Base-by-base conservation (phyloP, 2,113 vertebrate genomes). In the Pan troglodytes region DNA sequence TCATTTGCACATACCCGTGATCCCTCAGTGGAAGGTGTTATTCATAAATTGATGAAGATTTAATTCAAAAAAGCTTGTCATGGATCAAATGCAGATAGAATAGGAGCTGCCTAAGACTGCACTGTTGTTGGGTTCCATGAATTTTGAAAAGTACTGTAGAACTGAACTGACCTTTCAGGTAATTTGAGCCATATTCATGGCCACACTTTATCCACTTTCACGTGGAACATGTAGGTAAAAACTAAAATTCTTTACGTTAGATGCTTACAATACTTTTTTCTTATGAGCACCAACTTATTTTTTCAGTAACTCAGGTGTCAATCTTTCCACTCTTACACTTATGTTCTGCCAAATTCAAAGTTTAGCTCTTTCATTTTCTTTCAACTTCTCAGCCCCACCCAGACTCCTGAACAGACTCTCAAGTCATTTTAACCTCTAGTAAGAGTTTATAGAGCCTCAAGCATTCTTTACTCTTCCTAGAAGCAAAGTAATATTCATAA, bases 381-480 rank as follows among this genome's bases (percentile, higher is more conserved):
- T 93, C 35, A 81, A 84, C 82, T 95, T 94, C 89, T 95, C 61
- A 72, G 16, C n/a, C 64, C 23, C 48, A 84, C 67, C 72, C 40
- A 96, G 67, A 72, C 93, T 94, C 55, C 91, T 94, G 78, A 81
- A 91, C 14, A 93, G 35, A 88, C 85, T n/a, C 8, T 76, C 25
- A 52, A 88, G 52, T 82, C 48, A 57, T 57, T 61, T 93, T 57
- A 92, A 68, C 57, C 80, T 95, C 93, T 59, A 70, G 5, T 55
- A 86, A 79, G 86, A 68, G 12, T 55, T 84, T 48, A 93, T 89
- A 93, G 93, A 89, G 32, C 45, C 61, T 85, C 8, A 78, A 89
- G 50, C 67, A 81, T 93, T 88, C 45, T 90, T 97, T 86, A 57
- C 45, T n/a, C 17, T 88, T 88, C 43, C 27, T 52, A 72, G 35